These are phyloP conservation scores for Perithous albicinctus DNA, from an alignment of 2,888 invertebrate genomes.

Conservation along the genomic window DNA sequence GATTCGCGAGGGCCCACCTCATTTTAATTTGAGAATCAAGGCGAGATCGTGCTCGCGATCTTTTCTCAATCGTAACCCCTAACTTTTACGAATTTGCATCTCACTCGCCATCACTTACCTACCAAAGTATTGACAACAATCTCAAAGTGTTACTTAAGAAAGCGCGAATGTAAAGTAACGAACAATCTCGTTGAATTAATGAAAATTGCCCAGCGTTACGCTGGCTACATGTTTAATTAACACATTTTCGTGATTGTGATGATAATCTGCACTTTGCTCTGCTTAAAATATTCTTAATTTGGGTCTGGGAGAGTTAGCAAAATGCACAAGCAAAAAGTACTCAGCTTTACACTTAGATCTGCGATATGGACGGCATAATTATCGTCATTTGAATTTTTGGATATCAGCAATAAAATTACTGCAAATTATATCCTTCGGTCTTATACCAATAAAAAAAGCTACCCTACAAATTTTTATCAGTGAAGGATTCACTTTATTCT, in stretches of 20 bases:
- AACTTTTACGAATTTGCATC: too few relatives aligned
- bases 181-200: conserved; percentile 55
- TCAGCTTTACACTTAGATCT: not conserved
- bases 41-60: conserved; percentile 52
- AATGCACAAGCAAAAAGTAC: not conserved
- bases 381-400: not conserved
- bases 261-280: conserved; percentile 10
- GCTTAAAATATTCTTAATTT: not conserved
- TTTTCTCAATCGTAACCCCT: conserved; percentile 30
- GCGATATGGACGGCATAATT: not conserved
- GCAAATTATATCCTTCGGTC: not conserved
- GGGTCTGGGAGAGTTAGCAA: not conserved
- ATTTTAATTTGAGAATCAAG: conserved; percentile 66
- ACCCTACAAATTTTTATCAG: not conserved
- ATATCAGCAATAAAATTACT: not conserved
- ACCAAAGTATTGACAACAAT: not conserved
- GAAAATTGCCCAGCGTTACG: conserved; percentile 56
- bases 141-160: conserved; percentile 57
- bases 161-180: conserved; percentile 42
- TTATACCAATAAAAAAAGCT: not conserved
- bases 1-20: conserved; percentile 46
- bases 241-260: conserved; percentile 20
- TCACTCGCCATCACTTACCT: too few relatives aligned
- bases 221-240: conserved; percentile 11
- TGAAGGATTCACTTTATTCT: too few relatives aligned